Base-by-base conservation (phyloP, 2,888 invertebrate species). In the Stegana nigrithorax region DNA sequence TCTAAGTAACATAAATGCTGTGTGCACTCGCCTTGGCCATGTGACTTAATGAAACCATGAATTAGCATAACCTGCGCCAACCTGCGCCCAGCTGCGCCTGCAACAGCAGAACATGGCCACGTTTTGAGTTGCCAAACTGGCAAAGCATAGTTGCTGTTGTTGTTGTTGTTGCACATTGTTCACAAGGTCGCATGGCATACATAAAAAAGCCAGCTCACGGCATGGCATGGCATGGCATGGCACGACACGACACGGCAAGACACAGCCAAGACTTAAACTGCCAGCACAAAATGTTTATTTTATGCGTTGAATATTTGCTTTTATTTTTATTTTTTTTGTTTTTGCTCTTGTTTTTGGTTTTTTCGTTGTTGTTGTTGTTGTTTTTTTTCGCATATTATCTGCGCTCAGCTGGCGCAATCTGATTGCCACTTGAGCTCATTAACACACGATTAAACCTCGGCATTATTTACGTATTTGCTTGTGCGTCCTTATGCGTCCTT, bases 361-460 rank as follows among this genome's bases (percentile, higher is more conserved):
- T n/a, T n/a, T n/a, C n/a, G n/a, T n/a, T n/a, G n/a, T n/a, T n/a
- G n/a, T n/a, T n/a, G n/a, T n/a, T n/a, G n/a, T n/a, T n/a, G n/a
- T n/a, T n/a, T n/a, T n/a, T n/a, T 39, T 39, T n/a, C 39, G 39
- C 39, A 14, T 39, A 39, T 39, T 39, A 39, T 39, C 39, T 39
- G 39, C 64, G 58, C 71, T 64, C 66, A 67, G 59, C 60, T 32
- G 21, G 67, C 67, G 62, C 72, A 73, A 75, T 75, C 75, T 75
- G 72, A 77, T 72, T 73, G 73, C 73, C 75, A 73, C 70, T 75
- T 73, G 72, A 72, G 73, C 73, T 77, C 73, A 75, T 77, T 77
- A 77, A 73, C 77, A 77, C 75, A 73, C 75, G 73, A 73, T 75
- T 77, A 71, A 77, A 73, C 71, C 69, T 67, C 66, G 66, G 66